Conservation (phyloP, 92 coral and sea anemone genomes). For the Heteractis magnifica region DNA sequence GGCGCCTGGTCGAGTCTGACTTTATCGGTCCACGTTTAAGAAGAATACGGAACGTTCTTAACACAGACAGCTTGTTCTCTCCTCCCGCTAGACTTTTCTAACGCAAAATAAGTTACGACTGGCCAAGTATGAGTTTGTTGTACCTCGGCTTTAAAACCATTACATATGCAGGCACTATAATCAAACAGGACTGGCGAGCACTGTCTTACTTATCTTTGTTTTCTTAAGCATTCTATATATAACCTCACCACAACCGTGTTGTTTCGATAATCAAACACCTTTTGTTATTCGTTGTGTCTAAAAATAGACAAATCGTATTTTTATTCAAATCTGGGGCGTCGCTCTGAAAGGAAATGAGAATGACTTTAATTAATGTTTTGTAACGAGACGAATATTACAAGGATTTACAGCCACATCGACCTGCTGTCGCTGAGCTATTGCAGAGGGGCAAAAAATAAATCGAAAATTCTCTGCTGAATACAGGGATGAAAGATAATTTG, state of each 20-base stretch:
- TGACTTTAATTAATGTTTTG: conserved; percentile 24
- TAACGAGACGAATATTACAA: conserved; percentile 2
- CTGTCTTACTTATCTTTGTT: conserved; percentile 26
- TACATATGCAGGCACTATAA: not conserved
- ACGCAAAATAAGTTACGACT: not conserved
- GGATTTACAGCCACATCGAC: not conserved
- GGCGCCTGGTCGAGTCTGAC: conserved; percentile 1
- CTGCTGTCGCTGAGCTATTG: not conserved
- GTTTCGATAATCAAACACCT: conserved; percentile 35
- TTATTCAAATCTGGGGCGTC: conserved; percentile 38
- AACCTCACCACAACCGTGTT: conserved; percentile 27
- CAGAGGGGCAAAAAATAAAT: not conserved
- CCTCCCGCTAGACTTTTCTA: not conserved
- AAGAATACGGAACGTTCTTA: not conserved
- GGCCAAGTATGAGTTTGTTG: not conserved
- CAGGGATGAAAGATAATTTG: not conserved
- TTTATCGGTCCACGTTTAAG: conserved; percentile 4
- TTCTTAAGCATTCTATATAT: conserved; percentile 36
- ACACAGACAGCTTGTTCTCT: conserved; percentile 18
- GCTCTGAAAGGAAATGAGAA: conserved; percentile 15
- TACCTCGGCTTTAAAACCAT: not conserved
- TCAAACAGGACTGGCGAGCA: not conserved
- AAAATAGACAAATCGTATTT: conserved; percentile 28
- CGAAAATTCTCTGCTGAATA: too few relatives aligned
- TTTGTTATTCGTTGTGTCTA: conserved; percentile 33